Percentiles rank a stretch among this genome's conserved stretches.
Evolutionary conservation across 2,888 invertebrate species (phyloP).

Genomic region (Diarsia mendica): DNA sequence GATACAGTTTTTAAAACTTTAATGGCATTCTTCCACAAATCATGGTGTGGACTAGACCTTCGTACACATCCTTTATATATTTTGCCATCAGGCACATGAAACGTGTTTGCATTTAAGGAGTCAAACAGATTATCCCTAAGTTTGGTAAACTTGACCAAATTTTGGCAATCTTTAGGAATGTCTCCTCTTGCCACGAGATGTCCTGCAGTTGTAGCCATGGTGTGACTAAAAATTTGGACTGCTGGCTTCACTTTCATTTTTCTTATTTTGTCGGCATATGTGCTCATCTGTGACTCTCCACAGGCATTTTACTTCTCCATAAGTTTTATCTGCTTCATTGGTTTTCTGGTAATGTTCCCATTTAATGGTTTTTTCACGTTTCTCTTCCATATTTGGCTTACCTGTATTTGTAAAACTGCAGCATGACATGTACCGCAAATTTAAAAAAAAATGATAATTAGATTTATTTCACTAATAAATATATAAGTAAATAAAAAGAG

Average conservation of each 20-base stretch:
- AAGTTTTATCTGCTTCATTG: conserved; percentile 10
- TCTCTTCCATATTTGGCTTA: too few relatives aligned
- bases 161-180: conserved; percentile 18
- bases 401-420: too few relatives aligned
- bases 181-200: conserved; percentile 28
- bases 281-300: conserved; percentile 18
- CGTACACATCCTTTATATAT: conserved; percentile 29
- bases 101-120: conserved; percentile 13
- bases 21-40: conserved; percentile 36
- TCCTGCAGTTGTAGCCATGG: conserved; percentile 7
- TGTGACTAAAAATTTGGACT: conserved; percentile 18
- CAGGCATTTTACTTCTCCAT: conserved; percentile 21
- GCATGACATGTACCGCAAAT: too few relatives aligned
- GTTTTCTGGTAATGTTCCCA: conserved; percentile 33
- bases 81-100: conserved; percentile 22
- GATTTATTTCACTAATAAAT: too few relatives aligned
- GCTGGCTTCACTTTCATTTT: conserved; percentile 9
- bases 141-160: background rate
- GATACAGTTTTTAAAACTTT: conserved; percentile 18
- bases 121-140: conserved; percentile 43
- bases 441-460: too few relatives aligned
- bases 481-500: too few relatives aligned
- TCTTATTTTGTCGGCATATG: too few relatives aligned
- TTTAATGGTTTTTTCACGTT: conserved; percentile 4
- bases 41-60: conserved; percentile 9